A percentile compares a stretch with the other conserved stretches of the same genome.
These are phyloP conservation scores for Phaethon lepturus DNA, from an alignment of 2,113 vertebrate genomes.

Conservation along the genomic window DNA sequence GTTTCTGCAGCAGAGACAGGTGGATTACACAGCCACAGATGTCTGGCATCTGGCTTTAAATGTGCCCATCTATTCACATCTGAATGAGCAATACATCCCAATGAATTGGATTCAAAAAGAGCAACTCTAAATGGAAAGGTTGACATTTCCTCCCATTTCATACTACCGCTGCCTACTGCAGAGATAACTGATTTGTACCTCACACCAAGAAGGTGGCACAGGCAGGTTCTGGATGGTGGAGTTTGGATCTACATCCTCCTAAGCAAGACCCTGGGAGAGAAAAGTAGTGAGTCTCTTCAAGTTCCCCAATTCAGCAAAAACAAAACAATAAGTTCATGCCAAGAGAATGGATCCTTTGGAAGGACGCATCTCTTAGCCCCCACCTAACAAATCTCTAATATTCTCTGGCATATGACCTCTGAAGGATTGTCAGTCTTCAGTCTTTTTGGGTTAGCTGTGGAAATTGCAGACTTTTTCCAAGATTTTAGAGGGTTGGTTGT, in stretches of 20 bases:
- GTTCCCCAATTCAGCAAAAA: not conserved
- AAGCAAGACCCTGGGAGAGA: not conserved
- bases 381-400: not conserved
- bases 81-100: not conserved
- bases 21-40: constrained; percentile 13
- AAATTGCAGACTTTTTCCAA: not conserved
- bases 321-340: not conserved
- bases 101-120: not conserved
- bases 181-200: not conserved
- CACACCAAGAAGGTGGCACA: not conserved
- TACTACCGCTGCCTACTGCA: not conserved
- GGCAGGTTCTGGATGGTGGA: not conserved
- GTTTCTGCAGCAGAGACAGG: not conserved
- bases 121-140: not conserved
- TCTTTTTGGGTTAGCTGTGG: not conserved
- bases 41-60: constrained; percentile 35
- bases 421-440: not conserved
- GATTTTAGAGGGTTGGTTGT: not conserved
- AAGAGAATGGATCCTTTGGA: not conserved
- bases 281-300: not conserved
- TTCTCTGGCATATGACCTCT: not conserved
- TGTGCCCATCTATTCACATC: not conserved
- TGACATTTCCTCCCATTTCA: not conserved
- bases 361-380: not conserved
- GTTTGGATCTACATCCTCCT: not conserved